These are phyloP conservation scores for Poecilia picta DNA, from an alignment of 2,797 vertebrate species.

Conservation along the genomic window DNA sequence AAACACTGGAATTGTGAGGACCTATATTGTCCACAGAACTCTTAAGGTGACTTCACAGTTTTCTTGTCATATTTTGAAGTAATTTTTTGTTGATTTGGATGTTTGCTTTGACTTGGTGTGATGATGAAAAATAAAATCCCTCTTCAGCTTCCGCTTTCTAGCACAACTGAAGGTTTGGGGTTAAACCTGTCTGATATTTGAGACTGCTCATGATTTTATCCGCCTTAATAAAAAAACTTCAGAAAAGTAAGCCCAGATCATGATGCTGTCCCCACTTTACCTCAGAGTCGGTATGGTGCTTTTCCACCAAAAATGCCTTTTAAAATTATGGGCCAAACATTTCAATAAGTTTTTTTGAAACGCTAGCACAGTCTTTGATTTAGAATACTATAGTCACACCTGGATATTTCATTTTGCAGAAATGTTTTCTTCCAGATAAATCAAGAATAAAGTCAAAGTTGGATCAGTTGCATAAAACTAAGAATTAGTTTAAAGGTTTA, in stretches of 20 bases:
- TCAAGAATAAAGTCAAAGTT: not conserved
- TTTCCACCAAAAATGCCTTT: not conserved
- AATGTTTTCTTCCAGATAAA: not conserved
- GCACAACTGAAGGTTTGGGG: not conserved
- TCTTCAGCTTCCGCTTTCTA: not conserved
- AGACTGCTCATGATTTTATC: not conserved
- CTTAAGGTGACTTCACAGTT: not conserved
- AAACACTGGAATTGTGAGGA: not conserved
- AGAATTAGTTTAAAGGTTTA: not conserved
- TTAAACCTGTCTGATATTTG: constrained; percentile 1
- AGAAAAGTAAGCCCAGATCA: not conserved
- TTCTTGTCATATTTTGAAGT: not conserved
- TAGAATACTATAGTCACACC: not conserved
- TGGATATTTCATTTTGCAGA: not conserved
- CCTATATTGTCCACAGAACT: not conserved
- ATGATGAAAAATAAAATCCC: constrained; percentile 3
- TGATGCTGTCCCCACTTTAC: not conserved
- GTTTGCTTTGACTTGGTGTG: not conserved
- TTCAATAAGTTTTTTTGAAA: not conserved
- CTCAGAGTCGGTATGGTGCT: not conserved
- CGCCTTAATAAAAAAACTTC: not conserved
- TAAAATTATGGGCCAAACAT: not conserved
- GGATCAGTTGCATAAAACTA: not conserved
- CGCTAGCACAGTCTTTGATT: not conserved
- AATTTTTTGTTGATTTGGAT: not conserved